Evolutionary conservation across 2,888 invertebrate species (phyloP), one percentile per base, ranked within the genome.

Genomic region (Hypomecis punctinalis): DNA sequence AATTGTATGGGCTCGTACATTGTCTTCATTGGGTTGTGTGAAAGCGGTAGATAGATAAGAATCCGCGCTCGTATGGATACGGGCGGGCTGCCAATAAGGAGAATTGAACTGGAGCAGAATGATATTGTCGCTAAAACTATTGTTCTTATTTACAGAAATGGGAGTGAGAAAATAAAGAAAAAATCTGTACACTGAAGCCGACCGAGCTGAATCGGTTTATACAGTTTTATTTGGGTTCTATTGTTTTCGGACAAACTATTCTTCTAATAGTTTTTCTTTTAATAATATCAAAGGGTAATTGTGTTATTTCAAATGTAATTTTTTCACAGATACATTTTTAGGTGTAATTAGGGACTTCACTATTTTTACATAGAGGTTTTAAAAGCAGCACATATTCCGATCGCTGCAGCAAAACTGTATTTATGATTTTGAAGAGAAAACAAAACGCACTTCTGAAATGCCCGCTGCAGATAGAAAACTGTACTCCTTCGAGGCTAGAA

Each of bases 1-100:
- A 90, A 90, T 89, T 84, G 84, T 78, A 81, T 74, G 72, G 77
- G 79, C 81, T 79, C 87, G 83, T 86, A 88, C 82, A 88, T 89
- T 85, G 86, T 88, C 86, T 89, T 85, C 85, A 85, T 86, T 78
- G 86, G 76, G 77, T 77, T 69, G 73, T 78, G 75, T 78, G 76
- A 79, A 73, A 71, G 74, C 73, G 75, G 73, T 77, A 75, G 77
- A 76, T 72, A 74, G 78, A 82, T 81, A 80, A 84, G 82, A 84
- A 85, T 85, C 82, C 78, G 72, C 76, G 79, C 79, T 79, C 81
- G 72, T 82, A 82, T 80, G 82, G 55, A 56, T 64, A 42, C 39
- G 63, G 74, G 82, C 78, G 76, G 78, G 81, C 85, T 89, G 88
- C 84, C 88, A 90, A 89, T 89, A 88, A 85, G 79, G 79, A 76